Percentiles rank a stretch among this genome's conserved stretches.
Evolutionary conservation across 2,113 vertebrate genomes (phyloP).

Genomic region (Tyto alba): DNA sequence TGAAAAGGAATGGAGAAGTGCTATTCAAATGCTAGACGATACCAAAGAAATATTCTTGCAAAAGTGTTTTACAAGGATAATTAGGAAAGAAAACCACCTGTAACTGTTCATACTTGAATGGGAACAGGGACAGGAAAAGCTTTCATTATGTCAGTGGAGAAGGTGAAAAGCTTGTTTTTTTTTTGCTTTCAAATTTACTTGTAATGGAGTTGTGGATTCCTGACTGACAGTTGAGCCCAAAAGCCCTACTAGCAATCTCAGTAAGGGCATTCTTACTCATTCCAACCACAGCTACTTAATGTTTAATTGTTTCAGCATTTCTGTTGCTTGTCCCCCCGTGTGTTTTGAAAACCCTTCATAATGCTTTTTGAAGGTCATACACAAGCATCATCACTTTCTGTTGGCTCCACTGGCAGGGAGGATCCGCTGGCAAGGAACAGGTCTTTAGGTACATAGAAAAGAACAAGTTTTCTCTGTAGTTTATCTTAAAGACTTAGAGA

Average conservation of each 20-base stretch:
- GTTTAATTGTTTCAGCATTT: neutral
- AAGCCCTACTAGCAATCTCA: neutral
- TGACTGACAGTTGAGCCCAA: neutral
- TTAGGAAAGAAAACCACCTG: neutral
- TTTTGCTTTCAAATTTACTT: neutral
- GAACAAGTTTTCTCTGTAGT: neutral
- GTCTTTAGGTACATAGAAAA: neutral
- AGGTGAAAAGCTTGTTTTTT: neutral
- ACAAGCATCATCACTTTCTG: neutral
- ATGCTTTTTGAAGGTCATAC: neutral
- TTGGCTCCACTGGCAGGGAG: neutral
- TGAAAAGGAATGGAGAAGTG: neutral
- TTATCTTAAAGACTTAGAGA: neutral
- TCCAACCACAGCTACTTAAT: neutral
- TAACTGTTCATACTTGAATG: neutral
- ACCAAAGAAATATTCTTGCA: neutral
- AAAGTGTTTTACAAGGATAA: neutral
- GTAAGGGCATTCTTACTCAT: neutral
- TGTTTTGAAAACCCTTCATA: neutral
- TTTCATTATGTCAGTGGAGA: neutral
- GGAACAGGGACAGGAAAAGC: neutral
- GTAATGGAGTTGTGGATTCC: neutral
- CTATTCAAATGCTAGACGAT: neutral
- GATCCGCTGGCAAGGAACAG: neutral
- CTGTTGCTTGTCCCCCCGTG: neutral